These are phyloP conservation scores for Danaus chrysippus DNA, from an alignment of 2,888 invertebrate species.

Conservation along the genomic window DNA sequence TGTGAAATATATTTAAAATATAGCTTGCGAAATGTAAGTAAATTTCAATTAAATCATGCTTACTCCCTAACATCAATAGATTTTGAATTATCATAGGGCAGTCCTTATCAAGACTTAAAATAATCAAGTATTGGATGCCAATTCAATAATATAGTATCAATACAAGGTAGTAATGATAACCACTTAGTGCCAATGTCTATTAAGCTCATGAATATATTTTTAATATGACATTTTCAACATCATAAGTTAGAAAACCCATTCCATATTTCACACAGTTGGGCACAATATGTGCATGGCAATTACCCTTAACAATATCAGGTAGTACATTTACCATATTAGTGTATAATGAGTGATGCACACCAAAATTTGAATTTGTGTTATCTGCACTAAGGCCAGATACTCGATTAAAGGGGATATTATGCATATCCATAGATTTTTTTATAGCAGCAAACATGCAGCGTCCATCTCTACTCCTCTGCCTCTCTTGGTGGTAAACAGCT, in stretches of 20 bases:
- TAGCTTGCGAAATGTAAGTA: constrained; percentile 29
- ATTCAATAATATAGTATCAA: constrained; percentile 27
- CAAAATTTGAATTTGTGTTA: neutral
- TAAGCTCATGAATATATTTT: neutral
- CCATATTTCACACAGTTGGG: neutral
- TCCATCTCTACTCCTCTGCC: neutral
- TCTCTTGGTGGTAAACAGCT: neutral
- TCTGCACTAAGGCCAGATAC: constrained; percentile 9
- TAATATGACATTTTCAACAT: neutral
- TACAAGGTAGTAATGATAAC: constrained; percentile 26
- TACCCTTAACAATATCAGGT: neutral
- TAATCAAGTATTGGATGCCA: constrained; percentile 29
- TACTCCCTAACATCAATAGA: constrained; percentile 29
- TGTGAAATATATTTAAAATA: constrained; percentile 30
- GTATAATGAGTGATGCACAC: neutral
- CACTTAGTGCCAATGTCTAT: constrained; percentile 17
- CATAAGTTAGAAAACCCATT: neutral
- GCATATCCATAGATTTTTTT: too few species aligned
- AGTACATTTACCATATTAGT: neutral
- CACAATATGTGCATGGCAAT: neutral
- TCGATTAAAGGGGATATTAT: too few species aligned
- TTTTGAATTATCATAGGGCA: constrained; percentile 32
- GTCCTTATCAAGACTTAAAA: constrained; percentile 32
- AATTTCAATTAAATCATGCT: constrained; percentile 24
- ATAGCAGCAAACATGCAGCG: too few species aligned